Percentiles rank a stretch among this genome's conserved stretches.
phyloP scores from a whole-genome alignment of 2,888 invertebrate species.

The Campoletis raptor region DNA sequence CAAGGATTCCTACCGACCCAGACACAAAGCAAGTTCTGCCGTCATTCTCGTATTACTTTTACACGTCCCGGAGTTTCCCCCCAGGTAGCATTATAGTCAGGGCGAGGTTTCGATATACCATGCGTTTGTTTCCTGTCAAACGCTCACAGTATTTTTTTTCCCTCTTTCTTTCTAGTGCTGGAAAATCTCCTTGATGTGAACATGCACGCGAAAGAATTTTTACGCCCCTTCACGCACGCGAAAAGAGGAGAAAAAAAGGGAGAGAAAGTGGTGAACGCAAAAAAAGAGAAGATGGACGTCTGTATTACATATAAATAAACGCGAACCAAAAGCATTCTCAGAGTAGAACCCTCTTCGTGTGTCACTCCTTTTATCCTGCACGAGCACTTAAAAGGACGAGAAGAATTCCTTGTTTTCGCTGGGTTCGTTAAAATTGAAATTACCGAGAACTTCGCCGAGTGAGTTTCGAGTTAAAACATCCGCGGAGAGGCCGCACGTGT shows the following conservation, averaged over 20 bases:
- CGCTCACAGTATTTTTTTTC: slow-evolving; percentile 5
- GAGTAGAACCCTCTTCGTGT: not conserved
- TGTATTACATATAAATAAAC: not conserved
- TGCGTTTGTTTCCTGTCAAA: slow-evolving; percentile 13
- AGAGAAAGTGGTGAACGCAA: not conserved
- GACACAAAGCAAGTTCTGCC: slow-evolving; percentile 44
- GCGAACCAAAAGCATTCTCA: not conserved
- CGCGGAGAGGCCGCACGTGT: slow-evolving; percentile 2
- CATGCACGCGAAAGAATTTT: slow-evolving; percentile 9
- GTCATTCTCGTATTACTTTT: slow-evolving; percentile 59
- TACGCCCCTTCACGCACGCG: not conserved
- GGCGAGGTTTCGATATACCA: slow-evolving; percentile 52
- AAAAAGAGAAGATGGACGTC: not conserved
- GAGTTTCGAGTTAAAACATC: not conserved
- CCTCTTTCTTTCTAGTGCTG: not conserved
- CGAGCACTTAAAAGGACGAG: slow-evolving; percentile 20
- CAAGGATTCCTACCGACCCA: not conserved
- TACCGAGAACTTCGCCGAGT: not conserved
- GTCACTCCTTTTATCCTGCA: slow-evolving; percentile 10
- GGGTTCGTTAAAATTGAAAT: slow-evolving; percentile 46
- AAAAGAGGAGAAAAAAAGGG: not conserved
- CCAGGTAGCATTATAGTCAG: slow-evolving; percentile 44
- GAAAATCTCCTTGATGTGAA: not conserved
- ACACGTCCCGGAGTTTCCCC: slow-evolving; percentile 39
- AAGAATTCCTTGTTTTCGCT: not conserved